Percentiles rank a stretch among this genome's conserved stretches.
phyloP scores from a whole-genome alignment of 2,113 vertebrate genomes.

The Campylomormyrus tamandua region DNA sequence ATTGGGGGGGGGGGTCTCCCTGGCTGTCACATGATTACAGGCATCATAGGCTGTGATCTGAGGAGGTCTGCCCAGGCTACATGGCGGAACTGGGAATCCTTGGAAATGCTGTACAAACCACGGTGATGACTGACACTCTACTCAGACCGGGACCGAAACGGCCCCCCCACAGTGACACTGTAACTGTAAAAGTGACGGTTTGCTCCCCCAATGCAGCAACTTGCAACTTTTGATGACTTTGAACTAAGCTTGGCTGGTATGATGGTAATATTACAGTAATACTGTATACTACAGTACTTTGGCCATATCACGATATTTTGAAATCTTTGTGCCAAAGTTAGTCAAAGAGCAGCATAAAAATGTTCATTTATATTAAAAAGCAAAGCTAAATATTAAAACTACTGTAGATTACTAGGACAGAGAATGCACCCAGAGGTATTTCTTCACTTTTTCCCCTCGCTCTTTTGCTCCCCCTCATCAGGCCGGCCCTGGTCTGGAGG shows the following conservation, averaged over 20 bases:
- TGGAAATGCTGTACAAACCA: too few species aligned
- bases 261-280: background rate
- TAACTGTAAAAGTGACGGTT: background rate
- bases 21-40: background rate
- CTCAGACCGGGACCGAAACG: background rate
- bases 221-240: background rate
- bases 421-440: background rate
- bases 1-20: background rate
- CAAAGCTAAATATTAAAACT: background rate
- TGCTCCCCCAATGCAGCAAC: background rate
- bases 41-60: background rate
- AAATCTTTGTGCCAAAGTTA: background rate
- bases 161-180: background rate
- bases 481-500: background rate
- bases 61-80: background rate
- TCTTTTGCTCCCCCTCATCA: background rate
- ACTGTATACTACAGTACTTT: background rate
- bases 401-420: background rate
- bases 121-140: background rate
- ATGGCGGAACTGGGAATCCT: background rate
- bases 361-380: background rate
- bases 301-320: background rate
- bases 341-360: background rate
- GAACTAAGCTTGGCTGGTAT: background rate
- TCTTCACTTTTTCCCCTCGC: background rate